Conservation (phyloP, 2,113 vertebrate genomes). For the Acrocephalus kingi region DNA sequence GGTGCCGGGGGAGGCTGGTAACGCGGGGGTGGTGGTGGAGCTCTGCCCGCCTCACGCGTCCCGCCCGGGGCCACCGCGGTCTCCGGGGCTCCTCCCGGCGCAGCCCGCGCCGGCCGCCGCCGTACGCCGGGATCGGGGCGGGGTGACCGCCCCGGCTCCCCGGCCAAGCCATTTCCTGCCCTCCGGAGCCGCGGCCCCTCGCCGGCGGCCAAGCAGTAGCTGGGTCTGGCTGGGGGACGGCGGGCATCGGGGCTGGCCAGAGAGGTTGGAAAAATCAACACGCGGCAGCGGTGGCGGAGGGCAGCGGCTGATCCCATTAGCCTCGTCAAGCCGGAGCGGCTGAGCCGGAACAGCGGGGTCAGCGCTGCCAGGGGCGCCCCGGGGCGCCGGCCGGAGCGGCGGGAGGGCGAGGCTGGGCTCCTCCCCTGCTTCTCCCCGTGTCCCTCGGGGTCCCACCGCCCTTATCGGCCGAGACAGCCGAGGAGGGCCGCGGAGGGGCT, state of each 20-base stretch:
- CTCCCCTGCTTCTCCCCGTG: not conserved
- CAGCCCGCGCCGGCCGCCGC: not conserved
- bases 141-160: not conserved
- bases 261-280: conserved; percentile 69
- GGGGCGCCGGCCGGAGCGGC: not conserved
- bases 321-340: not conserved
- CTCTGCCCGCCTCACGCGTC: not conserved
- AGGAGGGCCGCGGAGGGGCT: not conserved
- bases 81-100: not conserved
- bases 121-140: not conserved
- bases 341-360: conserved; percentile 21
- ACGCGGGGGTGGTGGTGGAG: not conserved
- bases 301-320: conserved; percentile 61
- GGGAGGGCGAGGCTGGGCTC: not conserved
- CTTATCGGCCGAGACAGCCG: conserved; percentile 20
- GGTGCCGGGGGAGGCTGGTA: not conserved
- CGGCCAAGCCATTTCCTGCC: conserved; percentile 27
- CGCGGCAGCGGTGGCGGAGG: conserved; percentile 47
- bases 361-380: not conserved
- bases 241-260: conserved; percentile 16
- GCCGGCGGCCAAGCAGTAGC: conserved; percentile 49
- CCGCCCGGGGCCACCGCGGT: not conserved
- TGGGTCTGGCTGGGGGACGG: not conserved
- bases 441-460: not conserved
- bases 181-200: not conserved